Percentiles rank a stretch among this genome's conserved stretches.
phyloP scores from a whole-genome alignment of 2,113 vertebrate genomes.

The Oryzias woworae region DNA sequence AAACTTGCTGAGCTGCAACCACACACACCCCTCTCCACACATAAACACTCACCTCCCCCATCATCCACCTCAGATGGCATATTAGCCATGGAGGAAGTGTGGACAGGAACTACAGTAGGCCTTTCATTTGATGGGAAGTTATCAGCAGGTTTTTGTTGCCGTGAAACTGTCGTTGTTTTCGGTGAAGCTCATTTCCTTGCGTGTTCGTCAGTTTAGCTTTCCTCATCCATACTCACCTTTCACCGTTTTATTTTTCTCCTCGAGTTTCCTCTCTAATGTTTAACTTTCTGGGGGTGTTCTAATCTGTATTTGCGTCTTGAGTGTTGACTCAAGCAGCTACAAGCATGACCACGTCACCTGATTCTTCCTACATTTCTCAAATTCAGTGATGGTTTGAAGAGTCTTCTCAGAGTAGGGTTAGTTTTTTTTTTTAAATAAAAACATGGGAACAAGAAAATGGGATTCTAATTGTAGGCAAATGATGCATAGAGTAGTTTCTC shows the following conservation, averaged over 20 bases:
- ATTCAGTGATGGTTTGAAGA: too few relatives aligned
- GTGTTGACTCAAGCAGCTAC: slow-evolving; percentile 4
- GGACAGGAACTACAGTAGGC: slow-evolving; percentile 2
- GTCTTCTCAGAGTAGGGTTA: too few relatives aligned
- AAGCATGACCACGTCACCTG: slow-evolving; percentile 26
- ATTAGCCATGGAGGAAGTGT: slow-evolving; percentile 27
- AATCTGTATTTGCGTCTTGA: slow-evolving; percentile 19
- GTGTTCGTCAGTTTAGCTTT: not conserved
- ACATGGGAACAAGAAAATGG: too few relatives aligned
- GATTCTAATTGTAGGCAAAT: not conserved
- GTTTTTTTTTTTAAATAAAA: too few relatives aligned
- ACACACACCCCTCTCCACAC: slow-evolving; percentile 3
- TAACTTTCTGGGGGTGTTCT: slow-evolving; percentile 46
- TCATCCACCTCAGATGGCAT: slow-evolving; percentile 29
- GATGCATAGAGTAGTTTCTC: not conserved
- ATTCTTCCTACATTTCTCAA: not conserved
- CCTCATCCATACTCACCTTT: not conserved
- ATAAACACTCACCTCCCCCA: not conserved
- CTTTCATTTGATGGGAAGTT: not conserved
- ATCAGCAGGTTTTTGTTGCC: not conserved
- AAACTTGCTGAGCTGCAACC: slow-evolving; percentile 24
- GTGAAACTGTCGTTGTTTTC: not conserved
- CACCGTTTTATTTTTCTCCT: slow-evolving; percentile 8
- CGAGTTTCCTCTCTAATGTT: slow-evolving; percentile 52
- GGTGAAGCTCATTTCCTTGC: not conserved